Conservation (phyloP, 2,888 invertebrate species). For the Gortyna flavago region DNA sequence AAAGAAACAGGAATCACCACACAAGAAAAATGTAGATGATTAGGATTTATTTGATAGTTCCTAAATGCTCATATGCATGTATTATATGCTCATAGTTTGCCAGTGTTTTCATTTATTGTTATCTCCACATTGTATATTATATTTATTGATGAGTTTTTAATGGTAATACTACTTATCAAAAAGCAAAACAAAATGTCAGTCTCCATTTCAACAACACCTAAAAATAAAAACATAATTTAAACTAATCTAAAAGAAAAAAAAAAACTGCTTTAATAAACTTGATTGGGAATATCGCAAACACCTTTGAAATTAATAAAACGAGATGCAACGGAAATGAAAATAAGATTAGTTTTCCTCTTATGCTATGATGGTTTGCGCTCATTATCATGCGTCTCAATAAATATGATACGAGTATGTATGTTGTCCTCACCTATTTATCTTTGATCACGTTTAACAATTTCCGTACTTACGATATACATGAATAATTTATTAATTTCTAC, state of each 20-base stretch:
- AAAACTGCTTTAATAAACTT: neutral
- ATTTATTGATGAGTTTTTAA: neutral
- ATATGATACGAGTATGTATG: neutral
- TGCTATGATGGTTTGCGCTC: neutral
- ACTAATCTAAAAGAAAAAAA: neutral
- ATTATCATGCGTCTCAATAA: constrained; percentile 11
- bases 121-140: neutral
- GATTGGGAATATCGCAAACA: neutral
- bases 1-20: too few species aligned
- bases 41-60: neutral
- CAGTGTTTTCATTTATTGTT: too few species aligned
- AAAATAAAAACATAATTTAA: neutral
- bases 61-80: neutral
- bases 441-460: neutral
- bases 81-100: too few species aligned
- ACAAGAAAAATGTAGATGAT: too few species aligned
- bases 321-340: constrained; percentile 27
- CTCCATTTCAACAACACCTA: neutral
- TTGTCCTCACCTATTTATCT: neutral
- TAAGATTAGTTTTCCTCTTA: constrained; percentile 34
- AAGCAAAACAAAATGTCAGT: neutral
- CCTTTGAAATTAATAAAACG: constrained; percentile 11
- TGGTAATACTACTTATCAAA: neutral
- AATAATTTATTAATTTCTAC: neutral
- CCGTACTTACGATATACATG: neutral